Percentiles rank a stretch among this genome's conserved stretches.
phyloP scores from a whole-genome alignment of 2,888 invertebrate genomes.

The Hecatera dysodea region DNA sequence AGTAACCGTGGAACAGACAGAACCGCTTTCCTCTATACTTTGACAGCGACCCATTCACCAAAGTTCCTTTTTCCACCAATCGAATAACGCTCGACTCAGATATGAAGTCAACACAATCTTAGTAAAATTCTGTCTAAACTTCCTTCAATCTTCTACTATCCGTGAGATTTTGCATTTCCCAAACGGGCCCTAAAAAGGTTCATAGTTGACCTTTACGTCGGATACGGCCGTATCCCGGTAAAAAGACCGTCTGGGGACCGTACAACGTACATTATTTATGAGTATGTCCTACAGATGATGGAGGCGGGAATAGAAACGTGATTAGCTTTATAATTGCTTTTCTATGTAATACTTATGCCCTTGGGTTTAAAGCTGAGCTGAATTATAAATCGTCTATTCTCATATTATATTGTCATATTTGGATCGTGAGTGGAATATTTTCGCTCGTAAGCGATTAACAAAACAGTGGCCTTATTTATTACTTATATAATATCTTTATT shows the following conservation, averaged over 20 bases:
- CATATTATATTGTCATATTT: conserved; percentile 39
- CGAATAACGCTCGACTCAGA: neutral
- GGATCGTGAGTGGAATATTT: conserved; percentile 34
- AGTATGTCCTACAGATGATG: conserved; percentile 60
- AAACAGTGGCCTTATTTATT: too few relatives aligned
- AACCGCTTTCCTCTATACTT: neutral
- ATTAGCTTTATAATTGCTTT: conserved; percentile 67
- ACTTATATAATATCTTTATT: too few relatives aligned
- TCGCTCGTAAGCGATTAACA: neutral
- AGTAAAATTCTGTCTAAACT: conserved; percentile 1
- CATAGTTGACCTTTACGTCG: conserved; percentile 63
- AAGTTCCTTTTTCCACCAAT: neutral
- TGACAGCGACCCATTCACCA: too few relatives aligned
- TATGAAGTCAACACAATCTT: neutral
- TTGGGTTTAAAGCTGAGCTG: conserved; percentile 24
- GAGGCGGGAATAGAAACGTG: conserved; percentile 53
- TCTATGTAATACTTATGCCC: conserved; percentile 47
- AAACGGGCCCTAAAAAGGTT: conserved; percentile 54
- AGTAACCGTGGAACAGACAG: too few relatives aligned
- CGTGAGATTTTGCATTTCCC: conserved; percentile 57
- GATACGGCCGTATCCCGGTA: conserved; percentile 53
- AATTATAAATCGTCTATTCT: conserved; percentile 39
- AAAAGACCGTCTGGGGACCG: conserved; percentile 62
- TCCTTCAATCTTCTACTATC: conserved; percentile 22
- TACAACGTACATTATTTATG: conserved; percentile 69